Evolutionary conservation across 2,113 vertebrate genomes (phyloP).

Genomic region (Austrofundulus limnaeus): DNA sequence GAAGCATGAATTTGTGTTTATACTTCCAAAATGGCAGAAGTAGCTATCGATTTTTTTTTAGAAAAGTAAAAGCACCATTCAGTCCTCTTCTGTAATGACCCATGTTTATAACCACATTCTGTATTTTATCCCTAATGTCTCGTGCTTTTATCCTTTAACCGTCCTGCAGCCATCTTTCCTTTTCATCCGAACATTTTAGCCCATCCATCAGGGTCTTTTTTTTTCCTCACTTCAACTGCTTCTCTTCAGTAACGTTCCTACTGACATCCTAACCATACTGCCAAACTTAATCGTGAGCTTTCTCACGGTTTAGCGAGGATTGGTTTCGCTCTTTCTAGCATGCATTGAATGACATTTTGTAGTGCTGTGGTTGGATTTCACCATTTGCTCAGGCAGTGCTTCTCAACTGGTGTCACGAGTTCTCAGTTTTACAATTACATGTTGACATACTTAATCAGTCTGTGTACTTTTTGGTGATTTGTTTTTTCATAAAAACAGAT

Average conservation of each 20-base stretch:
- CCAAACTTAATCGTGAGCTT: not conserved
- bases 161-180: conserved; percentile 11
- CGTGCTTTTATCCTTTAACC: conserved; percentile 1
- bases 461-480: too few relatives aligned
- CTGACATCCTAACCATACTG: conserved; percentile 30
- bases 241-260: conserved; percentile 14
- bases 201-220: not conserved
- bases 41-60: conserved; percentile 24
- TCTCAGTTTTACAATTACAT: not conserved
- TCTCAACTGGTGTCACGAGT: conserved; percentile 47
- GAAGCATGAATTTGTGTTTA: conserved; percentile 12
- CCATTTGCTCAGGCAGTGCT: conserved; percentile 31
- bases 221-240: conserved; percentile 15
- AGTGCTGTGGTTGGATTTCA: conserved; percentile 26
- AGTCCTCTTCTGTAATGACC: conserved; percentile 18
- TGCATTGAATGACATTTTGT: conserved; percentile 26
- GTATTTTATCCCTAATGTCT: conserved; percentile 4
- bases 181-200: not conserved
- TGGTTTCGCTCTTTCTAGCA: conserved; percentile 49
- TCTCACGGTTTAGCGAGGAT: conserved; percentile 46
- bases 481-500: too few relatives aligned
- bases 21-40: conserved; percentile 19
- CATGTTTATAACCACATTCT: conserved; percentile 23
- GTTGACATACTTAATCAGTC: too few relatives aligned
- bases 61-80: conserved; percentile 1